Evolutionary conservation across 2,888 invertebrate species (phyloP).

Genomic region (Oscheius sp.): DNA sequence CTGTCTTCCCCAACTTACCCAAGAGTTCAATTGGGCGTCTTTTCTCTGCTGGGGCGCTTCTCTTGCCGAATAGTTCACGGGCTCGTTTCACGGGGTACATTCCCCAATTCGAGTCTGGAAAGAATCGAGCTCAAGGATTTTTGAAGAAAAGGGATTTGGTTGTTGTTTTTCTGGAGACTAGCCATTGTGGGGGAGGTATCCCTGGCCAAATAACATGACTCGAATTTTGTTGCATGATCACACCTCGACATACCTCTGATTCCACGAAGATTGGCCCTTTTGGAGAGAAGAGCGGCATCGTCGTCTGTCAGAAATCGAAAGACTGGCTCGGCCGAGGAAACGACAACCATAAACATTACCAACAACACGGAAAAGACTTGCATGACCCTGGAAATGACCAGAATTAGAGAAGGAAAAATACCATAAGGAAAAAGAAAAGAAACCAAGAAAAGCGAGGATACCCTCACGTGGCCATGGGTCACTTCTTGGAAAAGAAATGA

Average conservation of each 20-base stretch:
- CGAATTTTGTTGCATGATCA: background rate
- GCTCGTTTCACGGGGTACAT: conserved; percentile 7
- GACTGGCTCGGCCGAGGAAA: conserved; percentile 14
- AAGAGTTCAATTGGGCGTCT: conserved; percentile 24
- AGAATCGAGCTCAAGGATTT: background rate
- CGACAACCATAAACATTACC: background rate
- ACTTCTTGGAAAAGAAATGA: background rate
- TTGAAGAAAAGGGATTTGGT: background rate
- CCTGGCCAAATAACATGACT: too few relatives aligned
- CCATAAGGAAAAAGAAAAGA: background rate
- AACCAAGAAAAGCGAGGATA: background rate
- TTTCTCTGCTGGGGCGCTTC: conserved; percentile 28
- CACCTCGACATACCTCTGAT: too few relatives aligned
- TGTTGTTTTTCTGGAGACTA: background rate
- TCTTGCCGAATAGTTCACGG: conserved; percentile 31
- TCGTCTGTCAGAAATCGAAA: conserved; percentile 1
- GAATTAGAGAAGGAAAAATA: background rate
- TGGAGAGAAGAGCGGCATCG: conserved; percentile 10
- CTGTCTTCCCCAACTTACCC: conserved; percentile 15
- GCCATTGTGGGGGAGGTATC: too few relatives aligned
- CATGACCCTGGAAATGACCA: conserved; percentile 20
- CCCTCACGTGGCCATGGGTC: background rate
- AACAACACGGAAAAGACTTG: conserved; percentile 24
- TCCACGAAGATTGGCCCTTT: conserved; percentile 15
- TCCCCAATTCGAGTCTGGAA: conserved; percentile 22